phyloP scores from a whole-genome alignment of 2,888 invertebrate genomes.

The Netelia melanura region DNA sequence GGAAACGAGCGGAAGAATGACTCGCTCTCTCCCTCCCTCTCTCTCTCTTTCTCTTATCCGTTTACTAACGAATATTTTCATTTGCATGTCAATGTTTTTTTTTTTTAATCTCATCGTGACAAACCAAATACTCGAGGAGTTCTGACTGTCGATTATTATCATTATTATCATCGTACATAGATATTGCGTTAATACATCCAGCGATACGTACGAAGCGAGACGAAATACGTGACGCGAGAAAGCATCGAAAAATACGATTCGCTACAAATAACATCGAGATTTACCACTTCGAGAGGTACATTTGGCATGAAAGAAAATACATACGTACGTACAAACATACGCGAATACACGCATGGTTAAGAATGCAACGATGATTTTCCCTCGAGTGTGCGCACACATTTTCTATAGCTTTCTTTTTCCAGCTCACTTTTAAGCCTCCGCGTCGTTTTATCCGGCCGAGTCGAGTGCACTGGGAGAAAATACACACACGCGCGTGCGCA shows the following conservation, averaged over 20 bases:
- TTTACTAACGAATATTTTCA: slow-evolving; percentile 61
- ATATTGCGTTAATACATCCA: background rate
- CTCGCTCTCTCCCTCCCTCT: background rate
- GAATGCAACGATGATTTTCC: slow-evolving; percentile 6
- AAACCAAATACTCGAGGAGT: slow-evolving; percentile 15
- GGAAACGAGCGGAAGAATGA: slow-evolving; percentile 5
- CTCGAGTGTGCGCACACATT: background rate
- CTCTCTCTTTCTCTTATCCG: background rate
- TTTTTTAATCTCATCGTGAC: slow-evolving; percentile 37
- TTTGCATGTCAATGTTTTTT: slow-evolving; percentile 63
- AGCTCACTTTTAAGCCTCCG: slow-evolving; percentile 10
- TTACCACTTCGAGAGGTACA: slow-evolving; percentile 8
- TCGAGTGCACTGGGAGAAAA: slow-evolving; percentile 6
- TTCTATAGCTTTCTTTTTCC: slow-evolving; percentile 24
- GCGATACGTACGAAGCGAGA: background rate
- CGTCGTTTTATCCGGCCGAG: background rate
- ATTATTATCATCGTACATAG: slow-evolving; percentile 7
- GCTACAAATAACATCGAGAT: slow-evolving; percentile 2
- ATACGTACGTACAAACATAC: background rate
- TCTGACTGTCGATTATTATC: slow-evolving; percentile 3
- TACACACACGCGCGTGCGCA: background rate
- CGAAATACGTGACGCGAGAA: background rate
- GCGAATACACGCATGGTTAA: background rate
- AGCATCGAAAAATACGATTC: slow-evolving; percentile 20
- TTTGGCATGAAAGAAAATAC: background rate